Evolutionary conservation across 2,113 vertebrate species (phyloP).

Genomic region (Indicator maculatus): DNA sequence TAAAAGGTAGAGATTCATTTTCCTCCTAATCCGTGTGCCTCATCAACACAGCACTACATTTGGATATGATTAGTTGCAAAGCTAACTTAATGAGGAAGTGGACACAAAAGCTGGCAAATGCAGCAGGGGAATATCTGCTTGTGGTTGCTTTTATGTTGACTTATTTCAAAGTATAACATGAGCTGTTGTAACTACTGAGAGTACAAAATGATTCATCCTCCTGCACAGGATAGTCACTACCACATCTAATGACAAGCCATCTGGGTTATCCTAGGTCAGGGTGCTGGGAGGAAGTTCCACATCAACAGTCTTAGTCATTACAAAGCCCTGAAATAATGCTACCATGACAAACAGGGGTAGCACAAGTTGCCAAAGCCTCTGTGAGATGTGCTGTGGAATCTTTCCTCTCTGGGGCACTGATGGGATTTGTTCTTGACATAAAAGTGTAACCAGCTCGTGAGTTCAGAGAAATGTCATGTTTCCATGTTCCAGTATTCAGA

Average conservation of each 20-base stretch:
- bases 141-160: neutral
- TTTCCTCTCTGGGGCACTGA: neutral
- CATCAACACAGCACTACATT: neutral
- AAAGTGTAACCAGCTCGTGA: neutral
- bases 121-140: neutral
- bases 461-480: neutral
- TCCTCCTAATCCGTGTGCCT: neutral
- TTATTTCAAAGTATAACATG: neutral
- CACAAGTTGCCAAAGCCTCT: neutral
- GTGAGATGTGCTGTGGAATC: neutral
- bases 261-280: neutral
- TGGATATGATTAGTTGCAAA: neutral
- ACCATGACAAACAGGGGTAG: rapidly evolving
- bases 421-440: neutral
- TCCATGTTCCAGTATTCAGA: neutral
- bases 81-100: neutral
- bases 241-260: neutral
- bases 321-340: neutral
- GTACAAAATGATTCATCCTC: neutral
- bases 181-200: neutral
- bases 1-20: neutral
- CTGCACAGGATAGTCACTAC: neutral
- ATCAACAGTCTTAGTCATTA: neutral
- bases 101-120: neutral
- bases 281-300: neutral